phyloP scores from a whole-genome alignment of 2,797 vertebrate genomes.

The Chaenodraco wilsoni region DNA sequence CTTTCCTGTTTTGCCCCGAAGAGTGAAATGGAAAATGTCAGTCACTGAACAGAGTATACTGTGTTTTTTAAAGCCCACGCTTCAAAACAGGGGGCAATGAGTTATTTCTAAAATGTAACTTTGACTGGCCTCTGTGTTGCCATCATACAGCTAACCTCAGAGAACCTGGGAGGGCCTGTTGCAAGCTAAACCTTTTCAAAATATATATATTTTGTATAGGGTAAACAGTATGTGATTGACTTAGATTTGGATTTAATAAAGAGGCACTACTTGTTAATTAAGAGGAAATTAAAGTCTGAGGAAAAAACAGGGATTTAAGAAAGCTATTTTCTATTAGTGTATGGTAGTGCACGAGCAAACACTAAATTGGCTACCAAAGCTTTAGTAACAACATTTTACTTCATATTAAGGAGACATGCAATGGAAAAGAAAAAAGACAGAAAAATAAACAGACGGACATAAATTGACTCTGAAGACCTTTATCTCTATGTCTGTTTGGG shows the following conservation, averaged over 20 bases:
- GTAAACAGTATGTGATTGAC: conserved; percentile 25
- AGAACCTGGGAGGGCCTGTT: conserved; percentile 41
- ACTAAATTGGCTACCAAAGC: not conserved
- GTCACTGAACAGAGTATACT: conserved; percentile 47
- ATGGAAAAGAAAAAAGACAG: conserved; percentile 1
- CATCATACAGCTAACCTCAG: conserved; percentile 28
- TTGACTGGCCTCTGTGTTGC: conserved; percentile 52
- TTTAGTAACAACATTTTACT: conserved; percentile 10
- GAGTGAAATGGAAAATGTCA: conserved; percentile 64
- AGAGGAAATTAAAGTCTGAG: conserved; percentile 24
- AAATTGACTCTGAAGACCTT: conserved; percentile 61
- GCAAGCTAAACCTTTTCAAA: conserved; percentile 57
- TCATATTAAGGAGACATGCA: conserved; percentile 16
- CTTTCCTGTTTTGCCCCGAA: conserved; percentile 57
- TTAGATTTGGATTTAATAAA: conserved; percentile 43
- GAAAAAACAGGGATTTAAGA: conserved; percentile 23
- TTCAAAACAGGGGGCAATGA: conserved; percentile 54
- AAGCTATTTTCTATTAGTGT: conserved; percentile 8
- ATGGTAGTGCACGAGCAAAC: not conserved
- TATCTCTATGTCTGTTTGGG: conserved; percentile 62
- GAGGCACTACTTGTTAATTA: conserved; percentile 16
- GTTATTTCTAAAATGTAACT: conserved; percentile 48
- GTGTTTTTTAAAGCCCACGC: conserved; percentile 51
- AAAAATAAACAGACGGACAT: conserved; percentile 19
- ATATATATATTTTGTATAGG: conserved; percentile 23